These are phyloP conservation scores for Ochlodes sylvanus DNA, from an alignment of 2,888 invertebrate species.

Conservation along the genomic window DNA sequence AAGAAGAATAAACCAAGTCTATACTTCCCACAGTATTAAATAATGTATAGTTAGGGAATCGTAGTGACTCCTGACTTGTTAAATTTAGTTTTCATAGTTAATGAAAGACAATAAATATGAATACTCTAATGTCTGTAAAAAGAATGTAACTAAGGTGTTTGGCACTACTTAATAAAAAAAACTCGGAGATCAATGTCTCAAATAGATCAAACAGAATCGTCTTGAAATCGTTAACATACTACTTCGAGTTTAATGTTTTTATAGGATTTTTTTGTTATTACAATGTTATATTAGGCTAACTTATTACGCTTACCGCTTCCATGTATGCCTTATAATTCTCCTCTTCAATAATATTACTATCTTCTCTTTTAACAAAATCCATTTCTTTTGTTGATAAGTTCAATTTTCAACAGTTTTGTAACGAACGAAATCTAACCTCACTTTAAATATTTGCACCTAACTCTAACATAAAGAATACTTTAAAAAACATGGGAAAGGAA, in stretches of 20 bases:
- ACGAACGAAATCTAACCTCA: slow-evolving; percentile 68
- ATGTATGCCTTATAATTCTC: slow-evolving; percentile 72
- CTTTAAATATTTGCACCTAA: slow-evolving; percentile 48
- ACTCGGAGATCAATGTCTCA: too few relatives aligned
- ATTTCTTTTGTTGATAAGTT: slow-evolving; percentile 49
- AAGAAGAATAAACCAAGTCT: too few relatives aligned
- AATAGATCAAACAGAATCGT: too few relatives aligned
- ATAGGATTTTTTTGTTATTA: background rate
- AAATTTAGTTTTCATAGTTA: too few relatives aligned
- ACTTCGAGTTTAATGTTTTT: background rate
- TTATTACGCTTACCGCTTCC: slow-evolving; percentile 68
- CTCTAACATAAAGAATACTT: slow-evolving; percentile 51
- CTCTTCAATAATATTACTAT: slow-evolving; percentile 67
- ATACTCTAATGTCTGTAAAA: too few relatives aligned
- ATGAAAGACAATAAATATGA: too few relatives aligned
- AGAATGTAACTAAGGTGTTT: too few relatives aligned
- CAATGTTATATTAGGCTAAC: background rate
- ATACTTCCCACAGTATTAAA: too few relatives aligned
- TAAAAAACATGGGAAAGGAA: slow-evolving; percentile 47
- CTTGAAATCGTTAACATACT: too few relatives aligned
- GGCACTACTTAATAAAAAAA: too few relatives aligned
- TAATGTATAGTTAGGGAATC: too few relatives aligned
- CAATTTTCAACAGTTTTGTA: slow-evolving; percentile 45
- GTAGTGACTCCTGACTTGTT: too few relatives aligned
- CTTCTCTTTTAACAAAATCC: slow-evolving; percentile 80